Evolutionary conservation across 2,113 vertebrate genomes (phyloP).

Genomic region (Azemiops feae): DNA sequence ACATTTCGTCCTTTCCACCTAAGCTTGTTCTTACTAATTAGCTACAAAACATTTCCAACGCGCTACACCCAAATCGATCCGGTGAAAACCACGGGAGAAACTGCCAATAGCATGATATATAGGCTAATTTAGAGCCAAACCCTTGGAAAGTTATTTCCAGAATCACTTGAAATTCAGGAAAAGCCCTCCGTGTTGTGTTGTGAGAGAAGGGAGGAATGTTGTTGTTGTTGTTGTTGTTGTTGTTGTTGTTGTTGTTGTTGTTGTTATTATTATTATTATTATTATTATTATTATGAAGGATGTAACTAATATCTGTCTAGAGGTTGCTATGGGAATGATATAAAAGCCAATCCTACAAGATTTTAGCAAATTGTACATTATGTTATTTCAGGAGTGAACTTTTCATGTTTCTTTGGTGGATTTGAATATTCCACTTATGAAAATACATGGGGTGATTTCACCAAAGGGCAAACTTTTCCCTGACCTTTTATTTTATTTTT

Average conservation of each 20-base stretch:
- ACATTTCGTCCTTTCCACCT: background rate
- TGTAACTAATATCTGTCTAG: constrained; percentile 65
- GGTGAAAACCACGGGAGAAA: constrained; percentile 74
- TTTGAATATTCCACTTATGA: background rate
- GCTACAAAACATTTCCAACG: constrained; percentile 46
- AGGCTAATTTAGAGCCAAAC: constrained; percentile 70
- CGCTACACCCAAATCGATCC: constrained; percentile 72
- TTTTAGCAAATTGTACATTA: background rate
- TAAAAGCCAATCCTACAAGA: constrained; percentile 6
- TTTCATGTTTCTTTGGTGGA: background rate
- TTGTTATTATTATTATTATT: too few species aligned
- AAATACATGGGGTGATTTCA: background rate
- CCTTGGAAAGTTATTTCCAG: constrained; percentile 48
- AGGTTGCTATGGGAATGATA: constrained; percentile 54
- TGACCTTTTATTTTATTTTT: background rate
- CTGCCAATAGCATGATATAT: constrained; percentile 77
- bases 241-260: too few species aligned
- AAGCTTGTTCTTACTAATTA: constrained; percentile 3
- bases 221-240: too few species aligned
- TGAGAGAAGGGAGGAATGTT: constrained; percentile 52
- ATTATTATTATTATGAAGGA: constrained; percentile 57
- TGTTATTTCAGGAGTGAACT: background rate
- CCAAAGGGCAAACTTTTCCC: background rate
- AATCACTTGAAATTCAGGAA: constrained; percentile 61
- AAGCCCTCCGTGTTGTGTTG: constrained; percentile 42